Conservation (phyloP, 2,797 vertebrate genomes). For the Notolabrus celidotus region DNA sequence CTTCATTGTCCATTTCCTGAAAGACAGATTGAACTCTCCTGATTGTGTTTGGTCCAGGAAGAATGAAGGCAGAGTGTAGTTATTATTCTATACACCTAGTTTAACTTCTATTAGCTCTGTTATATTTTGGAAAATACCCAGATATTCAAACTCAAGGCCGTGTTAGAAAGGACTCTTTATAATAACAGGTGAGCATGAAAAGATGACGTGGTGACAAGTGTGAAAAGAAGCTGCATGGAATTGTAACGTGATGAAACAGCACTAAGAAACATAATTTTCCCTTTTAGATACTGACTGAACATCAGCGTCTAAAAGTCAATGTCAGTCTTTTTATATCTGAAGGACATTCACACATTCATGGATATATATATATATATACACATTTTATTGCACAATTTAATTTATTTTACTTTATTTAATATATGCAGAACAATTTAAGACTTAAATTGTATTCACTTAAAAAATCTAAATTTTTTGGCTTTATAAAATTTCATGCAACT, state of each 20-base stretch:
- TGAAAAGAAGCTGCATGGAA: conserved; percentile 5
- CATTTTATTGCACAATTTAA: too few species aligned
- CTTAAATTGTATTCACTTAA: too few species aligned
- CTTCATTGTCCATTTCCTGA: conserved; percentile 3
- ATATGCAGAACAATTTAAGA: too few species aligned
- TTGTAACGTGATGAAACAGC: conserved; percentile 18
- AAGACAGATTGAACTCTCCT: neutral
- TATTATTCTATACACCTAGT: conserved; percentile 13
- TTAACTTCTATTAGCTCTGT: conserved; percentile 13
- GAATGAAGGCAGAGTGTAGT: conserved; percentile 7
- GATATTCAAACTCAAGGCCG: conserved; percentile 34
- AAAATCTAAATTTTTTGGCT: too few species aligned
- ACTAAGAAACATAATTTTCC: too few species aligned
- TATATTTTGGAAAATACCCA: conserved; percentile 9
- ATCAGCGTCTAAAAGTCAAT: neutral
- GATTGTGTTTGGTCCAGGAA: conserved; percentile 1
- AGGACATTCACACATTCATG: conserved; percentile 14
- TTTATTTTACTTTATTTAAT: too few species aligned
- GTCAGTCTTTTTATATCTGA: conserved; percentile 3
- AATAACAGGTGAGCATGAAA: conserved; percentile 11
- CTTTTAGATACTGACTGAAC: conserved; percentile 4
- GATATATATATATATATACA: too few species aligned
- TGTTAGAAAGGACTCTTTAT: conserved; percentile 16
- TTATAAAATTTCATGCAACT: too few species aligned
- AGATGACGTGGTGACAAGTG: neutral